These are phyloP conservation scores for Sciurus vulgaris DNA, from an alignment of 2,797 vertebrate species.

Conservation along the genomic window DNA sequence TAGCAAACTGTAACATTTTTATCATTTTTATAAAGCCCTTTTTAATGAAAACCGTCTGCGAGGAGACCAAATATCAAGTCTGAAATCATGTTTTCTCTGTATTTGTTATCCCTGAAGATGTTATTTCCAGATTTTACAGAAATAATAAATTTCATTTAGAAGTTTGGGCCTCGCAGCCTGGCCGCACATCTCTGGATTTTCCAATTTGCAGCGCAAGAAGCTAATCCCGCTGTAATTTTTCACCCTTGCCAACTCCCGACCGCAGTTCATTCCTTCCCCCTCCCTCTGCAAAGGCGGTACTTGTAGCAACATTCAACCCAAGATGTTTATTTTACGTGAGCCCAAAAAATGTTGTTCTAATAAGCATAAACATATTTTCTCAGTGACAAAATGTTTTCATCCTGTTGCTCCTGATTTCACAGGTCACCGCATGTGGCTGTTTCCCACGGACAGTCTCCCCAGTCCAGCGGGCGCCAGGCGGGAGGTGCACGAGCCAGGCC, in stretches of 20 bases:
- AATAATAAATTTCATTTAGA: slow-evolving; percentile 86
- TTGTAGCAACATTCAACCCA: slow-evolving; percentile 80
- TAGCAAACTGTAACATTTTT: slow-evolving; percentile 85
- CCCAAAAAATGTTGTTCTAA: slow-evolving; percentile 84
- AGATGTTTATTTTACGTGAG: slow-evolving; percentile 86
- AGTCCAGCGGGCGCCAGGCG: slow-evolving; percentile 51
- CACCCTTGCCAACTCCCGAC: slow-evolving; percentile 82
- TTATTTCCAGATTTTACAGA: slow-evolving; percentile 83
- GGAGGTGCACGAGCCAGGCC: slow-evolving; percentile 59
- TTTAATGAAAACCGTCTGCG: slow-evolving; percentile 77
- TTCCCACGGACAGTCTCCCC: slow-evolving; percentile 79
- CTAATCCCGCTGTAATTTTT: slow-evolving; percentile 81
- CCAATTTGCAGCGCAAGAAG: slow-evolving; percentile 83
- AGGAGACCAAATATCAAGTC: slow-evolving; percentile 69
- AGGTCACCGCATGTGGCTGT: slow-evolving; percentile 84
- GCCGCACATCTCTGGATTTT: slow-evolving; percentile 81
- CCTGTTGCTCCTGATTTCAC: slow-evolving; percentile 84
- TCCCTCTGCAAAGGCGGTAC: slow-evolving; percentile 80
- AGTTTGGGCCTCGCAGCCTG: slow-evolving; percentile 75
- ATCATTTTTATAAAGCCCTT: slow-evolving; percentile 84
- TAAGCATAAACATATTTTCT: slow-evolving; percentile 88
- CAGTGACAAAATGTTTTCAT: slow-evolving; percentile 85
- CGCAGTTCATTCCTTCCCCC: slow-evolving; percentile 83
- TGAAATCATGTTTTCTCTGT: slow-evolving; percentile 78
- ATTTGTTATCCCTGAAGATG: slow-evolving; percentile 83